Conservation (phyloP, 2,113 vertebrate species). For the Lepisosteus oculatus region DNA sequence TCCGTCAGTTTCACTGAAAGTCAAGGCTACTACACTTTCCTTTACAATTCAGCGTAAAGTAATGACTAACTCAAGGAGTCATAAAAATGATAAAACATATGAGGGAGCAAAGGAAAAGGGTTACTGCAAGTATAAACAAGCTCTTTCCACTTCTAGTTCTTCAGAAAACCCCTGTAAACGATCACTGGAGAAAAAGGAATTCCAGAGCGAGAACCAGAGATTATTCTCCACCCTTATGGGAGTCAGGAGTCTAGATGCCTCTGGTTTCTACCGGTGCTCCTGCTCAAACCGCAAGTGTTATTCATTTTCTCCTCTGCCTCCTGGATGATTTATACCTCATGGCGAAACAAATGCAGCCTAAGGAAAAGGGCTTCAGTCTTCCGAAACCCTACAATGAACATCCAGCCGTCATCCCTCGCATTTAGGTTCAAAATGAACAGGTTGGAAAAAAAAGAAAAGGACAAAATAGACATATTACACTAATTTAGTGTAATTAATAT, state of each 20-base stretch:
- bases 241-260: not conserved
- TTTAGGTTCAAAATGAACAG: conserved; percentile 34
- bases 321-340: not conserved
- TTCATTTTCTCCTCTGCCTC: conserved; percentile 15
- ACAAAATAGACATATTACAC: conserved; percentile 22
- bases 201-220: conserved; percentile 1
- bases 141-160: conserved; percentile 13
- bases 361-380: conserved; percentile 12
- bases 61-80: too few relatives aligned
- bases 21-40: too few relatives aligned
- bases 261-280: not conserved
- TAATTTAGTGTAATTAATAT: conserved; percentile 18
- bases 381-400: conserved; percentile 21
- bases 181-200: not conserved
- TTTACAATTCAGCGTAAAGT: too few relatives aligned
- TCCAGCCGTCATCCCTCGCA: conserved; percentile 24
- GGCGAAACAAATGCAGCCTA: conserved; percentile 7
- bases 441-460: conserved; percentile 31
- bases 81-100: too few relatives aligned
- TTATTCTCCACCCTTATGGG: not conserved
- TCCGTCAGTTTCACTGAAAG: too few relatives aligned
- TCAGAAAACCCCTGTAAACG: not conserved
- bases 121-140: too few relatives aligned
- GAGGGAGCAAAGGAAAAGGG: too few relatives aligned
- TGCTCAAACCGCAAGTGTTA: not conserved